A percentile compares a stretch with the other conserved stretches of the same genome.
phyloP scores from a whole-genome alignment of 2,113 vertebrate genomes.

The Brachypodius melanocephalos region DNA sequence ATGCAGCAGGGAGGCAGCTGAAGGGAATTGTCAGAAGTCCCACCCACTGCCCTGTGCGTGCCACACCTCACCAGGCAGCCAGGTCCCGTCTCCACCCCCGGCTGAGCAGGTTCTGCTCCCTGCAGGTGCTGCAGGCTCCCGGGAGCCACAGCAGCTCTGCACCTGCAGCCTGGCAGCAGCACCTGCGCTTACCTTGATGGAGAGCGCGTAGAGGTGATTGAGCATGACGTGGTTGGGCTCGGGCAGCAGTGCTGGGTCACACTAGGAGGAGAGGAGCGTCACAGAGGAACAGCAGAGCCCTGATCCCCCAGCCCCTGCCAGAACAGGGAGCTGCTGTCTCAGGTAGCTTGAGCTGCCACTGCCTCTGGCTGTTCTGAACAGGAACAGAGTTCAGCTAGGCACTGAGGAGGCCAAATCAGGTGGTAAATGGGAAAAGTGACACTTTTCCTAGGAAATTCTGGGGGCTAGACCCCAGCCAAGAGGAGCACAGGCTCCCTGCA shows the following conservation, averaged over 20 bases:
- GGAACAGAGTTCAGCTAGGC: background rate
- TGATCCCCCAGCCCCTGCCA: background rate
- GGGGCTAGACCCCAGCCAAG: background rate
- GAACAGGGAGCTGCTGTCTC: background rate
- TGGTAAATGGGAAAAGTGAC: background rate
- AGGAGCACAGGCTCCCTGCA: background rate
- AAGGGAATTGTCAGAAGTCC: background rate
- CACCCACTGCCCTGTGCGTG: rapidly evolving
- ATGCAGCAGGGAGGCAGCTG: rapidly evolving
- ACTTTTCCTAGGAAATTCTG: background rate
- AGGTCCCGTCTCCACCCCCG: rapidly evolving
- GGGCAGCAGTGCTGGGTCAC: constrained; percentile 93
- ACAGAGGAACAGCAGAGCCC: background rate
- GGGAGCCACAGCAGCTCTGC: background rate
- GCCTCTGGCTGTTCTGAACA: background rate
- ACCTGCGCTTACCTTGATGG: constrained; percentile 87
- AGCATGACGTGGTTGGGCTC: constrained; percentile 99
- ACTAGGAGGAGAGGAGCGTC: constrained; percentile 73
- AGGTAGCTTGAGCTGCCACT: background rate
- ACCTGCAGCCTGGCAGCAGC: rapidly evolving
- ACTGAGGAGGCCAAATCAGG: background rate
- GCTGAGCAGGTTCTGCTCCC: background rate
- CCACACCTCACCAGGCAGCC: background rate
- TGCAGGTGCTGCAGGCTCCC: background rate
- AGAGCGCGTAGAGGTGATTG: constrained; percentile 95